phyloP scores from a whole-genome alignment of 2,113 vertebrate species.

The Myiopsitta monachus region DNA sequence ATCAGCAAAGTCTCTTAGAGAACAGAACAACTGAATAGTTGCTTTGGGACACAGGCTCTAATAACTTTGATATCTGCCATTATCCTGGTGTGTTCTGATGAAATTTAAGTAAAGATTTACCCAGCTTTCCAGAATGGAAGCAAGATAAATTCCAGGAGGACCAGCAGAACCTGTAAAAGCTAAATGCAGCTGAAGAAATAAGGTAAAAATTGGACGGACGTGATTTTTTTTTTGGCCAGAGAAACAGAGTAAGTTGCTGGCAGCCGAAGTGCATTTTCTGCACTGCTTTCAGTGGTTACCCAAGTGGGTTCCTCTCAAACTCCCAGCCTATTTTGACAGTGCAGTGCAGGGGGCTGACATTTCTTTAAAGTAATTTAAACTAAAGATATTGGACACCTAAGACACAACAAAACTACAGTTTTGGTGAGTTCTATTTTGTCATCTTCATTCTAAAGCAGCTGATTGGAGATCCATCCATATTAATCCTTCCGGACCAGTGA shows the following conservation, averaged over 20 bases:
- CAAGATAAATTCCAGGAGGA: background rate
- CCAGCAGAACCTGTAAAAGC: background rate
- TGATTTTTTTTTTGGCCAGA: background rate
- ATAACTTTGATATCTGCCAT: background rate
- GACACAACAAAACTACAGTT: background rate
- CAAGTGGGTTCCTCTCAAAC: background rate
- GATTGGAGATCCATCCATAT: background rate
- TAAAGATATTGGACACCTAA: background rate
- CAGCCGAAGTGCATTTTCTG: background rate
- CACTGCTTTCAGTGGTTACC: background rate
- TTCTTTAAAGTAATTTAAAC: background rate
- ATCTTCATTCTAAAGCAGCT: background rate
- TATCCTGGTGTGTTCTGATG: background rate
- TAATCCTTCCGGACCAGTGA: background rate
- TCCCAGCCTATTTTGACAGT: background rate
- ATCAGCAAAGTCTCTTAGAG: background rate
- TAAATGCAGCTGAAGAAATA: background rate
- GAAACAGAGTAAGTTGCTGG: background rate
- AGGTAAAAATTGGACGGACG: background rate
- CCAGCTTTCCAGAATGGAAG: background rate
- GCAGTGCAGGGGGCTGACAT: background rate
- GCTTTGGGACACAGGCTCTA: background rate
- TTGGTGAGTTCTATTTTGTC: background rate
- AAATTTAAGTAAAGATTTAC: constrained; percentile 35
- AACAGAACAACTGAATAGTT: background rate